Conservation (phyloP, 2,888 invertebrate genomes). For the Eristalis intricaria region DNA sequence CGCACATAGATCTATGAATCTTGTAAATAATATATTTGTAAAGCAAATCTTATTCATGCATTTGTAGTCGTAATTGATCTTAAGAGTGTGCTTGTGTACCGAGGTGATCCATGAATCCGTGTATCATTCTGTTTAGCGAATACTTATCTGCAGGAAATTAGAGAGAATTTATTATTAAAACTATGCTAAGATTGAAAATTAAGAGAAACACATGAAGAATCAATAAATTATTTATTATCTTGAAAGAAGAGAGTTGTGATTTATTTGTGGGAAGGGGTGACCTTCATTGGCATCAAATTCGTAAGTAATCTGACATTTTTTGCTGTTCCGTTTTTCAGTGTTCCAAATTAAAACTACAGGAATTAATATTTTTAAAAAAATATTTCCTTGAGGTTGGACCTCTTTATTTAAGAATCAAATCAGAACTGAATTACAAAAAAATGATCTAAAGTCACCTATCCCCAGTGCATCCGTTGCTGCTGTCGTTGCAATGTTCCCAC, state of each 20-base stretch:
- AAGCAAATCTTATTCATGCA: background rate
- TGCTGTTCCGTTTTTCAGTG: too few species aligned
- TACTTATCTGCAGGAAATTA: background rate
- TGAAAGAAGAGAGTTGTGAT: background rate
- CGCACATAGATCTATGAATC: background rate
- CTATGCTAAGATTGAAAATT: background rate
- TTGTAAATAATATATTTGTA: background rate
- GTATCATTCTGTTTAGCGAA: background rate
- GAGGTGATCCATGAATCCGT: background rate
- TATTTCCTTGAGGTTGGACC: too few species aligned
- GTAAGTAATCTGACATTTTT: too few species aligned
- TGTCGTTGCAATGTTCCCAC: too few species aligned
- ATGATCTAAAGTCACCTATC: too few species aligned
- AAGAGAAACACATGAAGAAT: background rate
- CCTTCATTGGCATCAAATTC: too few species aligned
- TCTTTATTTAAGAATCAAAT: too few species aligned
- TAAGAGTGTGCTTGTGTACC: background rate
- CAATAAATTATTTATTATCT: background rate
- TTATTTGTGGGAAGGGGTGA: background rate
- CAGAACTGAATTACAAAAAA: too few species aligned
- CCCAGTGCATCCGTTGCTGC: too few species aligned
- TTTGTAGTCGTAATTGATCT: background rate
- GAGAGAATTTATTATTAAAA: background rate
- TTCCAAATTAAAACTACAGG: too few species aligned
- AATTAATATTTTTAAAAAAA: too few species aligned